Evolutionary conservation across 1,140 invertebrate genomes (phyloP).

Genomic region (Drosophila seguyi): DNA sequence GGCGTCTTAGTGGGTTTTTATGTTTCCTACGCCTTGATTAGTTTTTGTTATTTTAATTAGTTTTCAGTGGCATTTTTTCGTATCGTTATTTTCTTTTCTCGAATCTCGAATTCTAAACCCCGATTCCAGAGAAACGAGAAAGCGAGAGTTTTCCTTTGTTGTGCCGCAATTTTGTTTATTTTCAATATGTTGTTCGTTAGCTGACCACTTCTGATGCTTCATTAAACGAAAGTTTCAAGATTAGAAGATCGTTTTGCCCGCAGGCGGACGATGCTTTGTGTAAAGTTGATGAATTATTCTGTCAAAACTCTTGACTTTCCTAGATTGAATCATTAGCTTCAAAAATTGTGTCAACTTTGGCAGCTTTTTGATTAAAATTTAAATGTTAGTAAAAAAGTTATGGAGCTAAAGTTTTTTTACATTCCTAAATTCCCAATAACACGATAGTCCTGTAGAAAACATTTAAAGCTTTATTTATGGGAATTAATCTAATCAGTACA

Average conservation of each 20-base stretch:
- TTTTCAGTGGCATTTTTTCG: conserved; percentile 50
- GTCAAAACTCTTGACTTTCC: conserved; percentile 18
- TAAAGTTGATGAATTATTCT: conserved; percentile 37
- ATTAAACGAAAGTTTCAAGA: conserved; percentile 49
- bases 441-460: neutral
- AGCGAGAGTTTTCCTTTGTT: conserved; percentile 51
- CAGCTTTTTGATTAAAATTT: neutral
- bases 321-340: neutral
- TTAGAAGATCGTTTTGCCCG: conserved; percentile 33
- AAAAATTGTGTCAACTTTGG: conserved; percentile 14
- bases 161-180: conserved; percentile 38
- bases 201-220: conserved; percentile 26
- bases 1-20: conserved; percentile 29
- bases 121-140: conserved; percentile 40
- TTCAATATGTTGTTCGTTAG: conserved; percentile 23
- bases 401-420: no score
- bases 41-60: conserved; percentile 54
- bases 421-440: neutral
- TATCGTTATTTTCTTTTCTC: conserved; percentile 31
- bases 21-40: conserved; percentile 42
- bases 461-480: no score
- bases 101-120: conserved; percentile 43
- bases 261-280: conserved; percentile 5
- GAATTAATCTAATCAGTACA: neutral
- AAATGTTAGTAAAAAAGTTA: neutral